phyloP scores from a whole-genome alignment of 2,797 vertebrate species.

The Oryzias sinensis region DNA sequence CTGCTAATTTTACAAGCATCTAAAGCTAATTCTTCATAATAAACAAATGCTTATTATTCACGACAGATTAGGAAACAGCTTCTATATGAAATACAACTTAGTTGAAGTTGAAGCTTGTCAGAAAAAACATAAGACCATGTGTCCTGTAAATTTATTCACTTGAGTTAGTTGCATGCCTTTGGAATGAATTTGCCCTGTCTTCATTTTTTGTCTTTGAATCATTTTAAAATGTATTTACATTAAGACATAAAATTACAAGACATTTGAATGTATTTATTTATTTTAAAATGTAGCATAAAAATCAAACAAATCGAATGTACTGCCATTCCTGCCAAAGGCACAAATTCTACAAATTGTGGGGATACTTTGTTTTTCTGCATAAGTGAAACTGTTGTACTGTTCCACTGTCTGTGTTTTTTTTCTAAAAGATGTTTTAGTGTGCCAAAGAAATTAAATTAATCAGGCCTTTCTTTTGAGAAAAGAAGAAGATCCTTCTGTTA shows the following conservation, averaged over 20 bases:
- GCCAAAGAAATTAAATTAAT: background rate
- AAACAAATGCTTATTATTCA: conserved; percentile 5
- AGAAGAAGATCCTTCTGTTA: conserved; percentile 12
- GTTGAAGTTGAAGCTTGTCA: background rate
- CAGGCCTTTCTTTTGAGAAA: background rate
- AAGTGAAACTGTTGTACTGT: conserved; percentile 3
- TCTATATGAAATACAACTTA: background rate
- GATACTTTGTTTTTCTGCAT: conserved; percentile 10
- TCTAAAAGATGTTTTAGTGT: background rate
- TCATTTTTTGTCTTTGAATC: too few species aligned
- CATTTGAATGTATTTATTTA: too few species aligned
- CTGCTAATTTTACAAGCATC: conserved; percentile 9
- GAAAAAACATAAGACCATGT: background rate
- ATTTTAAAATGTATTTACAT: background rate
- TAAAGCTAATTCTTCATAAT: conserved; percentile 6
- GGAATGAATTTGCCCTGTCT: too few species aligned
- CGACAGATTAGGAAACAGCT: conserved; percentile 1
- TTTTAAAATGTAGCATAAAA: too few species aligned
- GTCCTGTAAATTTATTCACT: too few species aligned
- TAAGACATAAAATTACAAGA: background rate
- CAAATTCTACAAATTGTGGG: conserved; percentile 1
- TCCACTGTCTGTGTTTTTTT: conserved; percentile 4
- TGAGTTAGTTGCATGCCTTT: too few species aligned
- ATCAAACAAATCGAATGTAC: background rate
- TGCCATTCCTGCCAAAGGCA: conserved; percentile 1